Evolutionary conservation across 2,888 invertebrate genomes (phyloP).

Genomic region (Reticulitermes lucifugus): DNA sequence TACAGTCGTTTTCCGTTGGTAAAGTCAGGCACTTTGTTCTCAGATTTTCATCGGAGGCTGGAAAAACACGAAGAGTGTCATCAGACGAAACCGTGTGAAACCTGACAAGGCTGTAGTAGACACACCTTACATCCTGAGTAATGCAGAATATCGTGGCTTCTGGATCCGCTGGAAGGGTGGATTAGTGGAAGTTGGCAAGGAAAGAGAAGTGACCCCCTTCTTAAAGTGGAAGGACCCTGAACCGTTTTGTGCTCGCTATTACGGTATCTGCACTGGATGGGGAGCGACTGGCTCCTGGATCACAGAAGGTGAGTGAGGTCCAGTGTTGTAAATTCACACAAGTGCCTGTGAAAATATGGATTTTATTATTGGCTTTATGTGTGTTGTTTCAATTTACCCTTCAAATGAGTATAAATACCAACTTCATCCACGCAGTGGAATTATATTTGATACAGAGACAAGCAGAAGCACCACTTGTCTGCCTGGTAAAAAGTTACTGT

Average conservation of each 20-base stretch:
- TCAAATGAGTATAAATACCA: no score
- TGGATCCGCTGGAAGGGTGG: constrained; percentile 85
- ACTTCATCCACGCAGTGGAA: no score
- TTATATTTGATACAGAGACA: no score
- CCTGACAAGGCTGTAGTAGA: constrained; percentile 78
- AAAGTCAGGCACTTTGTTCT: background rate
- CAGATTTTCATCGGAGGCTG: constrained; percentile 89
- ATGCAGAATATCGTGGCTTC: constrained; percentile 83
- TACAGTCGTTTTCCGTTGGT: no score
- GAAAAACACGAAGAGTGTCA: constrained; percentile 86
- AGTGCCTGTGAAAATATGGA: no score
- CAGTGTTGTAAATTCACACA: no score
- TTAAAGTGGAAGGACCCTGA: constrained; percentile 78
- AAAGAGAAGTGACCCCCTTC: constrained; percentile 79
- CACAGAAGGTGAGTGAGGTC: constrained; percentile 73
- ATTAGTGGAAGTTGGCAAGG: constrained; percentile 75
- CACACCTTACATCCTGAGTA: constrained; percentile 79
- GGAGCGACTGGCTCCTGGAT: constrained; percentile 86
- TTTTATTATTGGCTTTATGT: no score
- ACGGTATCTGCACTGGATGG: constrained; percentile 90
- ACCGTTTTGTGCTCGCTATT: constrained; percentile 76
- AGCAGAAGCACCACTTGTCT: no score
- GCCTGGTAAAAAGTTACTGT: no score
- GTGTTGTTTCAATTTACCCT: no score
- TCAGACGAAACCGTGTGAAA: constrained; percentile 81